phyloP scores from a whole-genome alignment of 2,888 invertebrate species.

The Mamestra brassicae region DNA sequence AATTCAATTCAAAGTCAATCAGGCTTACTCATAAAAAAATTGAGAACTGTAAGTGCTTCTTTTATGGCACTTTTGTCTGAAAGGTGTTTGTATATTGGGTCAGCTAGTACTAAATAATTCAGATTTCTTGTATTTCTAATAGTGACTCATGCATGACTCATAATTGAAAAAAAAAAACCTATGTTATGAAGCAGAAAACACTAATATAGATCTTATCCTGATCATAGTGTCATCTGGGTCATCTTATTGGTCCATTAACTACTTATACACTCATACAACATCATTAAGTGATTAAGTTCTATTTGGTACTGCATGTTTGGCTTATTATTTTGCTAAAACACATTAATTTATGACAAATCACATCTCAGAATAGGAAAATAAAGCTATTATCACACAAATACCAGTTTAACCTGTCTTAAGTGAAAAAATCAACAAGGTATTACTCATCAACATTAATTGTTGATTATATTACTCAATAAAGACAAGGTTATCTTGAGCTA shows the following conservation, averaged over 20 bases:
- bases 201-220: neutral
- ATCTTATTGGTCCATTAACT: neutral
- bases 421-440: neutral
- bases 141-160: neutral
- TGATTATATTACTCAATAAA: neutral
- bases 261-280: slow-evolving; percentile 10
- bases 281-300: neutral
- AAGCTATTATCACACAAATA: neutral
- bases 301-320: neutral
- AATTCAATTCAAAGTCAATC: too few relatives aligned
- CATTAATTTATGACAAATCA: neutral
- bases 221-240: neutral
- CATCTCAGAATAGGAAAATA: neutral
- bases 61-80: neutral
- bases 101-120: neutral
- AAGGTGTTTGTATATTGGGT: neutral
- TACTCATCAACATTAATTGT: slow-evolving; percentile 19
- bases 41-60: neutral
- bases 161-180: neutral
- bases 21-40: neutral
- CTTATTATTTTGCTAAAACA: neutral
- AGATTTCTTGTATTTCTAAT: neutral
- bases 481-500: slow-evolving; percentile 9
- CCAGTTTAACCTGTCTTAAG: neutral
- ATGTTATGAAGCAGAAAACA: slow-evolving; percentile 1